phyloP scores from a whole-genome alignment of 2,888 invertebrate species.

The Palloptera scutellata region DNA sequence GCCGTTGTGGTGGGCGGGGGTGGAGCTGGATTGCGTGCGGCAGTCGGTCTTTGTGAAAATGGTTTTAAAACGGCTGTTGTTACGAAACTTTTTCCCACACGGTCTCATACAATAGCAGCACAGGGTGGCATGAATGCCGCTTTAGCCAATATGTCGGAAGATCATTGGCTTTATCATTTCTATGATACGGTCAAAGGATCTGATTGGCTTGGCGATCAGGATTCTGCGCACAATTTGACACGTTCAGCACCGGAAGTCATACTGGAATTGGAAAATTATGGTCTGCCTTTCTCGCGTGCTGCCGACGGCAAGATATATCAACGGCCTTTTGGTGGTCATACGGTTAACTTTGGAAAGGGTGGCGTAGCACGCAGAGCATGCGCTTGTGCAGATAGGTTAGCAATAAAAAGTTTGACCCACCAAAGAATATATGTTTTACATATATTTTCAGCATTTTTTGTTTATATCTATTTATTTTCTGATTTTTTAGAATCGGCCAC shows the following conservation, averaged over 20 bases:
- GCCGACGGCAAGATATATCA: slow-evolving; percentile 96
- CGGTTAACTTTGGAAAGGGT: slow-evolving; percentile 93
- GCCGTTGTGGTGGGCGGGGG: slow-evolving; percentile 96
- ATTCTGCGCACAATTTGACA: slow-evolving; percentile 98
- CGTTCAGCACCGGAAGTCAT: slow-evolving; percentile 86
- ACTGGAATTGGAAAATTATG: slow-evolving; percentile 88
- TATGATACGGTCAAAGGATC: slow-evolving; percentile 98
- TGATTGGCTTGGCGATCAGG: slow-evolving; percentile 97
- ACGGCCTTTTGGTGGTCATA: slow-evolving; percentile 97
- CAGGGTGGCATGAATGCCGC: slow-evolving; percentile 99
- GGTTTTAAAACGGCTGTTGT: slow-evolving; percentile 97
- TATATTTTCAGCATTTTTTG: too few species aligned
- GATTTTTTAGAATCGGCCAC: slow-evolving; percentile 92
- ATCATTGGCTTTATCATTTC: slow-evolving; percentile 96
- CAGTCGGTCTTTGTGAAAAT: slow-evolving; percentile 91
- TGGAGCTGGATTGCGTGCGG: slow-evolving; percentile 94
- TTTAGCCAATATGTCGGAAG: slow-evolving; percentile 88
- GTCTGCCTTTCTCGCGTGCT: slow-evolving; percentile 97
- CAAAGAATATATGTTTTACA: too few species aligned
- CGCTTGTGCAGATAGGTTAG: slow-evolving; percentile 84
- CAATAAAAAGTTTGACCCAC: too few species aligned
- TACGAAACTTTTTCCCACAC: slow-evolving; percentile 95
- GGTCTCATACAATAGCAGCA: slow-evolving; percentile 97
- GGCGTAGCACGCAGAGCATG: slow-evolving; percentile 95
- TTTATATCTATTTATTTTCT: too few species aligned